Evolutionary conservation across 2,888 invertebrate genomes (phyloP), one percentile per base, ranked within the genome.

Genomic region (Eilema depressum): DNA sequence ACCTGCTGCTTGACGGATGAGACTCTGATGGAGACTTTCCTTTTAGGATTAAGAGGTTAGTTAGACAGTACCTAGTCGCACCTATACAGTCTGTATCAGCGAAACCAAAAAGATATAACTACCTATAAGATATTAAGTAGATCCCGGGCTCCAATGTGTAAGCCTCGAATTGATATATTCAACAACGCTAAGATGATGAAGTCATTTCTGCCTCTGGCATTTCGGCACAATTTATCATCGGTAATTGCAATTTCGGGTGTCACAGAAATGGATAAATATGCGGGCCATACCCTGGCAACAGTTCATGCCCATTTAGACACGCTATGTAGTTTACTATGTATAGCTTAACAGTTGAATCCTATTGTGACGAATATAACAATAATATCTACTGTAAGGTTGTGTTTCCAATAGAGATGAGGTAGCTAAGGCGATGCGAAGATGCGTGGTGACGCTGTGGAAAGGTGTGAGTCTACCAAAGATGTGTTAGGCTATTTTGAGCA

Each of bases 291-390:
- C 47, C 47, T 47, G 47, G 47, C 20, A 20, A 47, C 47, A 47
- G 47, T 53, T 53, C 53, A 53, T 20, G 53, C 8, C 53, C 53
- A 53, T 53, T 53, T 53, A 53, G 20, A 53, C n/a, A 53, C 10
- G 53, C 53, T 53, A 8, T n/a, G 20, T 26, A 28, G 59, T 59
- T 26, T 28, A 17, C 17, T 59, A 26, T 59, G 14, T 17, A 17
- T 26, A 14, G 25, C 5, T 23, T 23, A 57, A 59, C 25, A 26
- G 25, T 59, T 25, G 25, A 61, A 61, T 11, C 12, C 3, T 53
- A 64, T n/a, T 47, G 47, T 64, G 28, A 30, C 53, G 12, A 53
- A 47, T n/a, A 64, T 53, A 56, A 53, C 30, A 56, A 56, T 23
- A 65, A 30, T n/a, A 53, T 17, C 4, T 28, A 59, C 3, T 28